phyloP scores from a whole-genome alignment of 2,888 invertebrate species.

The Pollenia angustigena region DNA sequence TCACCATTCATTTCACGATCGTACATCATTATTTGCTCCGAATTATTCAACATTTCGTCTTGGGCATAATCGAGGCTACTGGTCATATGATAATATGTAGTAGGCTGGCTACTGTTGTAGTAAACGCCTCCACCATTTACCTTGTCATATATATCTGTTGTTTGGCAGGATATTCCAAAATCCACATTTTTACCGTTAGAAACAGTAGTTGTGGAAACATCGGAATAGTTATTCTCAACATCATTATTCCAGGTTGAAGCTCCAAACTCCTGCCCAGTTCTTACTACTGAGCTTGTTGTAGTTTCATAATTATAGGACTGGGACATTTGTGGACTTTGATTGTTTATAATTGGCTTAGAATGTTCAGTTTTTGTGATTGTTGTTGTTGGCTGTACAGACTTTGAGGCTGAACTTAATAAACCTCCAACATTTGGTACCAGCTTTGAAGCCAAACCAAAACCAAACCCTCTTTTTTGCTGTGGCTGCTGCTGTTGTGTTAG shows the following conservation, averaged over 20 bases:
- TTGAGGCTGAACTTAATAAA: conserved; percentile 74
- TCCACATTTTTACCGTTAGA: conserved; percentile 13
- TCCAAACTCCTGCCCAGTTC: background rate
- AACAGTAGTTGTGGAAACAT: background rate
- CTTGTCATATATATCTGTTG: background rate
- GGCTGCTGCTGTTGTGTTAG: conserved; percentile 75
- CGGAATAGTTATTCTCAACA: background rate
- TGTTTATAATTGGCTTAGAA: background rate
- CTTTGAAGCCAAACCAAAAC: conserved; percentile 81
- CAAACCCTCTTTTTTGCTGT: conserved; percentile 77
- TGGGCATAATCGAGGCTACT: conserved; percentile 64
- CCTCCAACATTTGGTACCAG: conserved; percentile 81
- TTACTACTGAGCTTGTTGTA: background rate
- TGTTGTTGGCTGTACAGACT: conserved; percentile 49
- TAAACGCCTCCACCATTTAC: conserved; percentile 20
- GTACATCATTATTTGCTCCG: conserved; percentile 32
- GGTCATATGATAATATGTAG: conserved; percentile 64
- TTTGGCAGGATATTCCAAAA: background rate
- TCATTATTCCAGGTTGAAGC: background rate
- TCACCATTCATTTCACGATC: conserved; percentile 3
- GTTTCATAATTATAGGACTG: background rate
- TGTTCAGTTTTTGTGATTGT: conserved; percentile 8
- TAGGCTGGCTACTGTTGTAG: conserved; percentile 51
- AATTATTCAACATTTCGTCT: conserved; percentile 32
- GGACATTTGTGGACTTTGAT: background rate